phyloP scores from a whole-genome alignment of 1,140 invertebrate genomes.

The Ips nitidus region DNA sequence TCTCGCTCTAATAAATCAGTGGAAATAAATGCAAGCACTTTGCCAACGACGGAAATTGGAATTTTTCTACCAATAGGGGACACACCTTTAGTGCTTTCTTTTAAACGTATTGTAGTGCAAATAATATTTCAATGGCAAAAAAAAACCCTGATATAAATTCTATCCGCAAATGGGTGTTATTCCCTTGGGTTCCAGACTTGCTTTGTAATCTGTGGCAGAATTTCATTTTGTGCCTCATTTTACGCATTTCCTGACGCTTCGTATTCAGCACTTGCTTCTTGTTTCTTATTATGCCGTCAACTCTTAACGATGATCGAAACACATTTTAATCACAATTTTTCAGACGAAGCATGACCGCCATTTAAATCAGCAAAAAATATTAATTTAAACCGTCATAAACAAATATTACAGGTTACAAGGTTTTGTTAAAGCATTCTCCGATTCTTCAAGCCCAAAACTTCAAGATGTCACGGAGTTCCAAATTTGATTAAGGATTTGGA shows the following conservation, averaged over 20 bases:
- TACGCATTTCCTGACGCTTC: slow-evolving; percentile 13
- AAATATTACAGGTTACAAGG: too few relatives aligned
- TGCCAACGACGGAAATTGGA: slow-evolving; percentile 15
- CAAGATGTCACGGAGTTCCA: slow-evolving; percentile 18
- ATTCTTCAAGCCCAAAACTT: too few relatives aligned
- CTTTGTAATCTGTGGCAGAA: slow-evolving; percentile 16
- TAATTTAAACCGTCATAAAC: too few relatives aligned
- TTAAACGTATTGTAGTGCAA: neutral
- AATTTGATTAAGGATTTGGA: slow-evolving; percentile 27
- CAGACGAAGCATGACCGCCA: too few relatives aligned
- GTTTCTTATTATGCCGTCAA: slow-evolving; percentile 20
- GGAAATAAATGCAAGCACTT: slow-evolving; percentile 23
- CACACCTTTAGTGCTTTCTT: too few relatives aligned
- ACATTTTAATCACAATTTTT: neutral
- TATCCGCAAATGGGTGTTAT: neutral
- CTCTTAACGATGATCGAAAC: slow-evolving; percentile 5
- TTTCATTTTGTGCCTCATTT: slow-evolving; percentile 13
- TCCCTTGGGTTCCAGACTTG: slow-evolving; percentile 1
- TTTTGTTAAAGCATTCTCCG: too few relatives aligned
- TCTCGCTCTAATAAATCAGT: slow-evolving; percentile 28
- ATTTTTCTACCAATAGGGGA: neutral
- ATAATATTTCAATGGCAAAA: neutral
- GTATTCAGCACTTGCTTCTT: slow-evolving; percentile 15
- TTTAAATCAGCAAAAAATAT: too few relatives aligned
- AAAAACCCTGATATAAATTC: neutral